Conservation (phyloP, 2,797 vertebrate genomes). For the Myotis findleyi region DNA sequence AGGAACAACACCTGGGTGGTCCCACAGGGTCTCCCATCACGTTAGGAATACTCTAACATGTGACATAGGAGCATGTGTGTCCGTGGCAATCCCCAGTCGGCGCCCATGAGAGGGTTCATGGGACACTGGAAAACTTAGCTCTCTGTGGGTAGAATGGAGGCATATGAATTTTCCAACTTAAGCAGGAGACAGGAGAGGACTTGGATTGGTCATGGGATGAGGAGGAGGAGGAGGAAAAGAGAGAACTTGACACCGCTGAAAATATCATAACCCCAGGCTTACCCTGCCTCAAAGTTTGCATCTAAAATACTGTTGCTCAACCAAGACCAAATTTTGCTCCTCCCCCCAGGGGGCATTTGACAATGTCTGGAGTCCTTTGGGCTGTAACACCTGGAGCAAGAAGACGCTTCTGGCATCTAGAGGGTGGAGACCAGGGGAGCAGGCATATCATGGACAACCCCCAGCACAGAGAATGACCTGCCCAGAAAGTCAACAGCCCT, state of each 20-base stretch:
- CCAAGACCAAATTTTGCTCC: background rate
- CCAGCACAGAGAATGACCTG: fast-evolving
- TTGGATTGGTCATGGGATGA: background rate
- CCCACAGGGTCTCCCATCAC: fast-evolving
- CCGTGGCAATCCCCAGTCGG: fast-evolving
- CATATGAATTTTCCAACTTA: background rate
- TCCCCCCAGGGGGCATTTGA: background rate
- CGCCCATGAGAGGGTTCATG: fast-evolving
- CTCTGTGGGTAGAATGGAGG: background rate
- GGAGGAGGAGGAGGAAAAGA: background rate
- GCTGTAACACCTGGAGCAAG: fast-evolving
- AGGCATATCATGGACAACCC: too few species aligned
- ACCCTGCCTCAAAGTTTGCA: too few species aligned
- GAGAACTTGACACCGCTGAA: too few species aligned
- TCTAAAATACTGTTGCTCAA: background rate
- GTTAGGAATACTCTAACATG: fast-evolving
- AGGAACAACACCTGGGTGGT: fast-evolving
- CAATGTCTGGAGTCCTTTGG: background rate
- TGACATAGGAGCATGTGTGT: too few species aligned
- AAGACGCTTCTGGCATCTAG: background rate
- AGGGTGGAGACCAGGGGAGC: fast-evolving
- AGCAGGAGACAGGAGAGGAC: background rate
- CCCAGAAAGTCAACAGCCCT: fast-evolving
- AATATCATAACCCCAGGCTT: too few species aligned
- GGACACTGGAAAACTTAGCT: background rate